phyloP scores from a whole-genome alignment of 2,113 vertebrate species.

The Jaculus jaculus region DNA sequence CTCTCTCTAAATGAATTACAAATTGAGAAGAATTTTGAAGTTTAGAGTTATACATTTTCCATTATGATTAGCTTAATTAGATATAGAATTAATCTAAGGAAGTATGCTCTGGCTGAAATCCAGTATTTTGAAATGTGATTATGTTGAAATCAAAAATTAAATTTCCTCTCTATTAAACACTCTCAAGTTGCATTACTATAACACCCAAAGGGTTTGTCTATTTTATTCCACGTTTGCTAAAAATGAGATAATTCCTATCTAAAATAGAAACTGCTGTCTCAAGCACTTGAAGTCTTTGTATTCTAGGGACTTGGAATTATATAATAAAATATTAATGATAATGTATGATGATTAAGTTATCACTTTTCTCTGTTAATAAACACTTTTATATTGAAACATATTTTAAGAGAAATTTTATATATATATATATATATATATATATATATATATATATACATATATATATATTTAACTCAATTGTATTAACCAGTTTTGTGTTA shows the following conservation, averaged over 20 bases:
- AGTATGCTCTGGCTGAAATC: slow-evolving; percentile 20
- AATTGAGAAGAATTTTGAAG: slow-evolving; percentile 72
- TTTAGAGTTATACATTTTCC: slow-evolving; percentile 68
- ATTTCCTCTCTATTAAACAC: slow-evolving; percentile 47
- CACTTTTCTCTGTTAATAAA: slow-evolving; percentile 17
- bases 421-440: slow-evolving; percentile 34
- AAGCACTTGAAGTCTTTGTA: slow-evolving; percentile 40
- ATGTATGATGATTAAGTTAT: slow-evolving; percentile 25
- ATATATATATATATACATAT: slow-evolving; percentile 12
- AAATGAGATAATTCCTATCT: slow-evolving; percentile 45
- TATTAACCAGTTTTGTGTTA: neutral
- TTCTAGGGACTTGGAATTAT: neutral
- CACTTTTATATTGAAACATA: neutral
- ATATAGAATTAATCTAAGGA: slow-evolving; percentile 48
- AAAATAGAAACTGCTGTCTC: slow-evolving; percentile 53
- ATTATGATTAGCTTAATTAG: slow-evolving; percentile 76
- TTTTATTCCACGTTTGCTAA: slow-evolving; percentile 57
- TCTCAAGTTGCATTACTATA: slow-evolving; percentile 56
- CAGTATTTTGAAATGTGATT: slow-evolving; percentile 71
- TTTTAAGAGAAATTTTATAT: slow-evolving; percentile 7
- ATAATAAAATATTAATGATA: slow-evolving; percentile 50
- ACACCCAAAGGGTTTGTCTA: slow-evolving; percentile 38
- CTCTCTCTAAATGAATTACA: slow-evolving; percentile 55
- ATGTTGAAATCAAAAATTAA: slow-evolving; percentile 62
- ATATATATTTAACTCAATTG: slow-evolving; percentile 9